These are phyloP conservation scores for human DNA, from an alignment of 2,113 vertebrate genomes.

Conservation along the genomic window GRCh38 chr7:148620501-148621000, in stretches of 20 bases:
- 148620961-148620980: not conserved
- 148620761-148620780: accelerated
- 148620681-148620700: not conserved
- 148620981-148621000: not conserved
- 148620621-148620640: not conserved
- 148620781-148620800: accelerated
- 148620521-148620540: not conserved
- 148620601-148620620: not conserved
- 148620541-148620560: not conserved
- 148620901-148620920: not conserved
- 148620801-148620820: not conserved
- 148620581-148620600: not conserved
- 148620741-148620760: not conserved
- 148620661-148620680: not conserved
- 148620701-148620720: not conserved
- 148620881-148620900: not conserved
- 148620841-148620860: not conserved
- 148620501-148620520: not conserved
- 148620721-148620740: not conserved
- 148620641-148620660: not conserved
- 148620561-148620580: not conserved
- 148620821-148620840: not conserved
- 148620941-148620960: not conserved
- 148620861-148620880: not conserved
- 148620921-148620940: not conserved